These are phyloP conservation scores for Progne subis DNA, from an alignment of 2,113 vertebrate genomes.

Conservation along the genomic window DNA sequence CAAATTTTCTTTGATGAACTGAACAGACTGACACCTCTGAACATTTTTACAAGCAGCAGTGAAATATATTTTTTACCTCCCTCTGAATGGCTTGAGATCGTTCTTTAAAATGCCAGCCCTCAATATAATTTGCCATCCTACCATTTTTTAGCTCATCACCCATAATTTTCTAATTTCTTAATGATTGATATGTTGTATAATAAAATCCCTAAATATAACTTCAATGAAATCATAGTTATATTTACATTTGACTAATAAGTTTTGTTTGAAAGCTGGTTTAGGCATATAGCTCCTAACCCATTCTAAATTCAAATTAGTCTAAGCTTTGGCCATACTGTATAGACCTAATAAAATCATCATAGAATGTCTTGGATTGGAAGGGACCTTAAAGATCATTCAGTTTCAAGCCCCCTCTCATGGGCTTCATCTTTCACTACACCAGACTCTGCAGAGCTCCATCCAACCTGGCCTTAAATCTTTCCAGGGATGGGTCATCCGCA, in stretches of 20 bases:
- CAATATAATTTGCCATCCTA: not conserved
- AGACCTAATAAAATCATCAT: not conserved
- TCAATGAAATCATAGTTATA: not conserved
- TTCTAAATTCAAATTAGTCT: not conserved
- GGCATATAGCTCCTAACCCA: not conserved
- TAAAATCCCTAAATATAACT: not conserved
- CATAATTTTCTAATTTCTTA: not conserved
- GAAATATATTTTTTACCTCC: not conserved
- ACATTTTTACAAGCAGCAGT: slow-evolving; percentile 19
- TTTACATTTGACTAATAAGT: not conserved
- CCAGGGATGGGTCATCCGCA: not conserved
- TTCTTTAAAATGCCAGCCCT: not conserved
- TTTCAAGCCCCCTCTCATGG: not conserved
- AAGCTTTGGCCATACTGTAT: not conserved
- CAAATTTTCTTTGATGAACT: slow-evolving; percentile 12
- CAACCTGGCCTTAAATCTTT: not conserved
- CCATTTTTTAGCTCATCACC: not conserved
- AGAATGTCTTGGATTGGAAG: not conserved
- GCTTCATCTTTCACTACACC: not conserved
- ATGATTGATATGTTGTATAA: not conserved
- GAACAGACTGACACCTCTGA: not conserved
- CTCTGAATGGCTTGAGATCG: not conserved
- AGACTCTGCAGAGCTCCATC: not conserved
- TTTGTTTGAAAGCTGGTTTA: not conserved
- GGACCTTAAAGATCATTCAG: not conserved